A percentile compares a stretch with the other conserved stretches of the same genome.
phyloP scores from a whole-genome alignment of 2,888 invertebrate species.

The Dendrolimus pini region DNA sequence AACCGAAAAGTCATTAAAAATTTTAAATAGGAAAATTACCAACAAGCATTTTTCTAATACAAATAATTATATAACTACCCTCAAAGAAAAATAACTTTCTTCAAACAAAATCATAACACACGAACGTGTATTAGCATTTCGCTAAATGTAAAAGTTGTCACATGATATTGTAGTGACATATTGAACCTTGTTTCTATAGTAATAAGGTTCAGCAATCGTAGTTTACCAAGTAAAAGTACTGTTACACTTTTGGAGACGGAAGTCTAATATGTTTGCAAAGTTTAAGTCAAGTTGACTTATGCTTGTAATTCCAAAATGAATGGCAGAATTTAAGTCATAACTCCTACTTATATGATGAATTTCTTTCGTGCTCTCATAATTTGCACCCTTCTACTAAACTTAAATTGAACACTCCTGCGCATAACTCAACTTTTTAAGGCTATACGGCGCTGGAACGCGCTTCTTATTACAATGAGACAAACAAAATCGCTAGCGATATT shows the following conservation, averaged over 20 bases:
- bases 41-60: not conserved
- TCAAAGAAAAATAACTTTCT: conserved; percentile 18
- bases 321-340: too few species aligned
- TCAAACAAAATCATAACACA: conserved; percentile 12
- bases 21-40: too few species aligned
- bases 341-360: too few species aligned
- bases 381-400: too few species aligned
- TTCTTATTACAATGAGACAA: too few species aligned
- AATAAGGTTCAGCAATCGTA: conserved; percentile 33
- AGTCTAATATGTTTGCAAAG: not conserved
- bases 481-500: too few species aligned
- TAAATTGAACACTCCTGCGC: too few species aligned
- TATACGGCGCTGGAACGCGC: too few species aligned
- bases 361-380: too few species aligned
- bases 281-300: not conserved
- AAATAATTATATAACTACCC: conserved; percentile 17
- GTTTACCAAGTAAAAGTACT: conserved; percentile 58
- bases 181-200: conserved; percentile 18
- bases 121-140: conserved; percentile 39
- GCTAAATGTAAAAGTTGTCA: conserved; percentile 52
- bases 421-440: too few species aligned
- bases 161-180: conserved; percentile 14
- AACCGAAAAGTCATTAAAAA: too few species aligned
- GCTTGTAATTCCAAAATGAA: too few species aligned
- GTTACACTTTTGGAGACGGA: conserved; percentile 27